Percentiles rank a stretch among this genome's conserved stretches.
Conservation (phyloP, 2,797 vertebrate genomes). For the Aphelocoma californica region DNA sequence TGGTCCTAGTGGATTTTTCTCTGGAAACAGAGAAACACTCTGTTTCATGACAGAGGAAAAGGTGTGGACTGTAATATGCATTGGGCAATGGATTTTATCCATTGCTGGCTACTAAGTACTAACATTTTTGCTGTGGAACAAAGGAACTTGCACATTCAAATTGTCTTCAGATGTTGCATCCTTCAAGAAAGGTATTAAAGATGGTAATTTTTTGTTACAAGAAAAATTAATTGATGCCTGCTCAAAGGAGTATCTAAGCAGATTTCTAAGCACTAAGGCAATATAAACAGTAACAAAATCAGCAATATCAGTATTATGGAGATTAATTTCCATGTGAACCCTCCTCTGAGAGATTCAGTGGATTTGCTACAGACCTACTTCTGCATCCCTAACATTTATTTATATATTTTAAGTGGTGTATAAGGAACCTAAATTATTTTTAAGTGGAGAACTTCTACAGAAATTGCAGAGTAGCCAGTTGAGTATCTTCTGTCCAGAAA, state of each 20-base stretch:
- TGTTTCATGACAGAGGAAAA: not conserved
- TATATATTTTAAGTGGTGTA: not conserved
- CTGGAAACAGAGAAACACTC: not conserved
- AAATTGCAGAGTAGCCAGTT: not conserved
- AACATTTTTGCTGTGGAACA: not conserved
- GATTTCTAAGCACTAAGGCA: not conserved
- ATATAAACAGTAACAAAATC: not conserved
- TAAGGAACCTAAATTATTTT: not conserved
- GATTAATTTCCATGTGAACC: not conserved
- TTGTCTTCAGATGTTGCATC: not conserved
- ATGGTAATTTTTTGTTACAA: not conserved
- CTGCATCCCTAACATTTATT: not conserved
- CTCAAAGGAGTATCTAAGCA: not conserved
- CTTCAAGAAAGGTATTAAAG: not conserved
- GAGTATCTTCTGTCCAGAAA: not conserved
- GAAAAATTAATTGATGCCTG: not conserved
- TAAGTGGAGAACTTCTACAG: not conserved
- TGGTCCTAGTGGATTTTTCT: not conserved
- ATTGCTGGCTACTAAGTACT: not conserved
- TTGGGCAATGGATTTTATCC: not conserved
- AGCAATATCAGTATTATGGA: not conserved
- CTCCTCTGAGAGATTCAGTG: not conserved
- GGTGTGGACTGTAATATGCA: not conserved
- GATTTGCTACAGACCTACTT: not conserved
- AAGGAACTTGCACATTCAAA: not conserved